Evolutionary conservation across 2,888 invertebrate species (phyloP), one percentile per base, ranked within the genome.

Genomic region (Hypselothyrea guttata): DNA sequence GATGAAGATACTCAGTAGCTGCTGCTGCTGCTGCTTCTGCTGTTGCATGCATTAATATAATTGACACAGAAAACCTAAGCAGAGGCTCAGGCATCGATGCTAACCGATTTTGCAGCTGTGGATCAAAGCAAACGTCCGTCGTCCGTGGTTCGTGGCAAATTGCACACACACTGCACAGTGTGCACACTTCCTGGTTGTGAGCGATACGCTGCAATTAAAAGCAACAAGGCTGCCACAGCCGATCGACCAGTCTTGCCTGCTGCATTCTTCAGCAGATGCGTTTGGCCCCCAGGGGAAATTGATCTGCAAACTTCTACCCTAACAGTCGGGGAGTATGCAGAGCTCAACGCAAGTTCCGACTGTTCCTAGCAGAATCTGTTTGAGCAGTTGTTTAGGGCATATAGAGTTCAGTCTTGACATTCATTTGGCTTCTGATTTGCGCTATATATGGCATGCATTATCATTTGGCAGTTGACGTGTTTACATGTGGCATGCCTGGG

Each of bases 61-160:
- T 86, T 86, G 86, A 86, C 86, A 86, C 70, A 84, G 73, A 84
- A 84, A 76, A 53, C 62, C 56, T 54, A 65, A 64, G 71, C 68
- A 54, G 60, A 58, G 54, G 71, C 75, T 75, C 79, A 82, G 79
- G 16, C 40, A 61, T 74, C 84, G 62, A 81, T 81, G 84, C 58
- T 75, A 78, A 81, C 84, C 66, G 84, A 78, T 81, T 77, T 69
- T 55, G 60, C 78, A 78, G 82, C 84, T 74, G 75, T 38, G 67
- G 84, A 83, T 83, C 77, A 77, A 75, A 72, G 79, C 76, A 16
- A 37, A 51, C 34, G 48, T 44, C 60, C 42, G 56, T 45, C 53
- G 57, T 46, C 44, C 38, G 27, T 37, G 13, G 47, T 56, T 31
- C 64, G 51, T 64, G 57, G 75, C 78, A 77, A 82, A 77, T 78